Evolutionary conservation across 2,113 vertebrate species (phyloP).

Genomic region (Dinomys branickii): DNA sequence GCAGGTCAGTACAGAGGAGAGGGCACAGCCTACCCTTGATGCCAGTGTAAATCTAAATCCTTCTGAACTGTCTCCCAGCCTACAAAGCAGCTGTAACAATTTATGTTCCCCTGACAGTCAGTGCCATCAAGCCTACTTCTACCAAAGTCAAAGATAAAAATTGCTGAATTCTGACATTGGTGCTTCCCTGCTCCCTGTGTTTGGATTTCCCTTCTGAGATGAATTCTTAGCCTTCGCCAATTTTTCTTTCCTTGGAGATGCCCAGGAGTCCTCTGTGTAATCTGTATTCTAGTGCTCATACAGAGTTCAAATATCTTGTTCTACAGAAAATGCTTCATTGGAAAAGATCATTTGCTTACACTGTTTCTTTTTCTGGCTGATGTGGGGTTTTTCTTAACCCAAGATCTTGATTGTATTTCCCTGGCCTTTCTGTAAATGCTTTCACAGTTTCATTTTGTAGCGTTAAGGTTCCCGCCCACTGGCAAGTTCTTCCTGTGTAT

Average conservation of each 20-base stretch:
- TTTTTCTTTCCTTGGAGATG: not conserved
- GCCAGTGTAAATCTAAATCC: not conserved
- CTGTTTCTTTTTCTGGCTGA: not conserved
- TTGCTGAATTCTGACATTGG: not conserved
- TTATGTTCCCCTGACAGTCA: not conserved
- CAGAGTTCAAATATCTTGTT: not conserved
- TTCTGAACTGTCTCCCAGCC: not conserved
- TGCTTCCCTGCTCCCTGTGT: too few relatives aligned
- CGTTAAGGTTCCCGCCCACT: not conserved
- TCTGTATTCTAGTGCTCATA: not conserved
- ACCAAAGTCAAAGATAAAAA: not conserved
- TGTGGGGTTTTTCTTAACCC: not conserved
- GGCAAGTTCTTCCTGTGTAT: not conserved
- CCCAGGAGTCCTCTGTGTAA: not conserved
- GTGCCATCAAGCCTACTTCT: not conserved
- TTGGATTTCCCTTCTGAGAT: not conserved
- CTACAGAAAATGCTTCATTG: not conserved
- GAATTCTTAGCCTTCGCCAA: not conserved
- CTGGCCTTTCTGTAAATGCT: not conserved
- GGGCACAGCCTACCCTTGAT: accelerated
- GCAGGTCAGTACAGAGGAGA: too few relatives aligned
- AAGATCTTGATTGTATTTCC: not conserved
- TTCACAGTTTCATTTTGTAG: not conserved
- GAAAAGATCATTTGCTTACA: not conserved
- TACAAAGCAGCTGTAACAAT: not conserved